These are phyloP conservation scores for Masticophis lateralis DNA, from an alignment of 2,797 vertebrate genomes.

Conservation along the genomic window DNA sequence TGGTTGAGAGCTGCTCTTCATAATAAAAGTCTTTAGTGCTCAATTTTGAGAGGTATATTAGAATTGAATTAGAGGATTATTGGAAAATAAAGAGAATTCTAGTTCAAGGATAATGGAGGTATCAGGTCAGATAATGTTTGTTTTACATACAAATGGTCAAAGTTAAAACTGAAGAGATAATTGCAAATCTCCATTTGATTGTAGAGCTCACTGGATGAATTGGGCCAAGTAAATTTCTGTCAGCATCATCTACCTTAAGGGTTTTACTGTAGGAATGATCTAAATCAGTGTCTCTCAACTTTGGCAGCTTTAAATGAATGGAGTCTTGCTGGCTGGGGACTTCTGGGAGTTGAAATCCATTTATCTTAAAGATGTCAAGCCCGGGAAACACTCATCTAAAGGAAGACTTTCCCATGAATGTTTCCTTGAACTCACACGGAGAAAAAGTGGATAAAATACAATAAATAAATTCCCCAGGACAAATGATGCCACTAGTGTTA, in stretches of 20 bases:
- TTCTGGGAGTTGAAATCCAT: background rate
- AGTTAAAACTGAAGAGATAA: background rate
- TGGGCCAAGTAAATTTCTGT: background rate
- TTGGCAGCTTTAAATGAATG: background rate
- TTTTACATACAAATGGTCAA: background rate
- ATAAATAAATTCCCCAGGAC: background rate
- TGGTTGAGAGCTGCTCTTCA: background rate
- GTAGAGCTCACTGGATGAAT: background rate
- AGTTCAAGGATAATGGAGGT: background rate
- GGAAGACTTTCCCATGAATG: background rate
- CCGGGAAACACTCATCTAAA: background rate
- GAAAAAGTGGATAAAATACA: background rate
- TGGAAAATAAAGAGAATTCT: background rate
- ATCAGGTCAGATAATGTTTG: background rate
- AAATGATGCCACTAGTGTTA: background rate
- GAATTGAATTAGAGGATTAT: background rate
- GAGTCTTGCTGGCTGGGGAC: background rate
- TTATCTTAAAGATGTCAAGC: background rate
- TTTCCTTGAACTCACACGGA: background rate
- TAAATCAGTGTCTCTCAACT: background rate
- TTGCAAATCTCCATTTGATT: background rate
- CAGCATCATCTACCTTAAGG: background rate
- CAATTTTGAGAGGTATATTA: background rate
- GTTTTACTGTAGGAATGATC: background rate
- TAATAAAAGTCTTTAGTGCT: background rate